Evolutionary conservation across 2,113 vertebrate species (phyloP), one percentile per base, ranked within the genome.

Genomic region (Rhea pennata): DNA sequence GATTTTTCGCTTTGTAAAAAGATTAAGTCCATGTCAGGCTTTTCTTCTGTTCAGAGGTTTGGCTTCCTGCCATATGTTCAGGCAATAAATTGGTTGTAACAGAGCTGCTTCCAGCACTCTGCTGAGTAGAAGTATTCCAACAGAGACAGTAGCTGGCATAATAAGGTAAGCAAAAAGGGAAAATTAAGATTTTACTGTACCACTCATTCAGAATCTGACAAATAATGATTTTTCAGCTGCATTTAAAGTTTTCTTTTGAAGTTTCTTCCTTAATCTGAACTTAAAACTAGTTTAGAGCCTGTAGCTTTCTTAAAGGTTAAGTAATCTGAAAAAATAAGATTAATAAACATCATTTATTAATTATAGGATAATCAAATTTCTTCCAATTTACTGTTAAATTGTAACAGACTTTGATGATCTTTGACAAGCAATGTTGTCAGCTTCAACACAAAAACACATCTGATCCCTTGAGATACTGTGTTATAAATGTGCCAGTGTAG

Each of bases 41-140:
- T 84, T 53, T 92, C 16, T 86, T 94, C 84, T 61, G 58, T 66
- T 91, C 6, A 3, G 72, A 67, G 36, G 61, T 90, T 90, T 95
- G 95, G 96, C 92, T 95, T 85, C 76, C 90, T 88, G 93, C 96
- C 97, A 66, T 51, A 58, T 20, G 6, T 84, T 84, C 61, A 69
- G 65, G 42, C 89, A 94, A 97, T 96, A 97, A 97, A 97, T 96
- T 44, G 59, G 42, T 79, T 36, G 93, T 50, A 87, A 50, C 73
- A 88, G 70, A 94, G 79, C 85, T 84, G 51, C 64, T 86, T 78
- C 56, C 70, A 67, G 33, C 86, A 92, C 61, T 94, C 85, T 61
- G 9, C 84, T 77, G 46, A 53, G 71, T 73, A 59, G 84, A 73
- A 95, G 67, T 69, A 64, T 50, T 48, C 56, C 64, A 94, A 40